Evolutionary conservation across 2,888 invertebrate species (phyloP).

Genomic region (Encarsia formosa): DNA sequence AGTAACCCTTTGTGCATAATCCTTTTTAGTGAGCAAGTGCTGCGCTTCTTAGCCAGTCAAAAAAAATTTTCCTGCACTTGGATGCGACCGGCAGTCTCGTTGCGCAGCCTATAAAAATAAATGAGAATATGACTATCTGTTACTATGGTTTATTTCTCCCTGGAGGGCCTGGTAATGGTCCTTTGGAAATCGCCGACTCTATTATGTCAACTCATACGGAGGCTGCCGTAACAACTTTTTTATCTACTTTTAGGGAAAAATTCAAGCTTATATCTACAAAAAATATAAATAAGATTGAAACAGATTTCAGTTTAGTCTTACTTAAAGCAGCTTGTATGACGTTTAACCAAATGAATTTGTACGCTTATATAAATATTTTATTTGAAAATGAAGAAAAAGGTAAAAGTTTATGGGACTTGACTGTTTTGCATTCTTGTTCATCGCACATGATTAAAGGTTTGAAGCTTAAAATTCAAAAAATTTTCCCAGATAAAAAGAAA

Average conservation of each 20-base stretch:
- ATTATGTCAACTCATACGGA: not conserved
- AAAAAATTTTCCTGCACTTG: not conserved
- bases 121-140: not conserved
- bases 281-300: not conserved
- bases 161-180: not conserved
- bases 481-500: not conserved
- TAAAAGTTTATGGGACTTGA: not conserved
- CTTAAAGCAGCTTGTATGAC: not conserved
- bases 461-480: too few species aligned
- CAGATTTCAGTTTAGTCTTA: not conserved
- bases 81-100: not conserved
- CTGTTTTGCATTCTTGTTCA: not conserved
- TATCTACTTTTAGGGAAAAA: not conserved
- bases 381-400: not conserved
- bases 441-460: too few species aligned
- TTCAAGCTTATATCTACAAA: not conserved
- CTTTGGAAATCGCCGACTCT: not conserved
- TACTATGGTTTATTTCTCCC: not conserved
- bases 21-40: not conserved
- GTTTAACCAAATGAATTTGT: not conserved
- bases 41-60: not conserved
- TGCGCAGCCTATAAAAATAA: not conserved
- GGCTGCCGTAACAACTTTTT: not conserved
- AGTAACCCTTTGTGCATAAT: not conserved
- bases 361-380: not conserved